phyloP scores from a whole-genome alignment of 1,140 invertebrate genomes.

The Cotesia glomerata region DNA sequence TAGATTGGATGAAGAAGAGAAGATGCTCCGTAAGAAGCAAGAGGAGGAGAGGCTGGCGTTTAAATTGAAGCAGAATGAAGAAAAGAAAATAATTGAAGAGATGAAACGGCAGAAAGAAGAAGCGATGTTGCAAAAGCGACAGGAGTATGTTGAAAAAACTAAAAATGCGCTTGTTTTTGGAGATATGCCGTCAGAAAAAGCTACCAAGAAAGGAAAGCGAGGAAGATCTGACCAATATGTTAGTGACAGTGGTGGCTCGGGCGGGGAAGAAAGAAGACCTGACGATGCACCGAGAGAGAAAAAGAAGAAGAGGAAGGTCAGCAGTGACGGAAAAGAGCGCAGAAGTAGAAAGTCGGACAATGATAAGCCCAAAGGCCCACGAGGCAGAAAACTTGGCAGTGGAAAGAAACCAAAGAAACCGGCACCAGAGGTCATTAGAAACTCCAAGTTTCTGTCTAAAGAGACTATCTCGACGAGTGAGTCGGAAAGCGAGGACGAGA shows the following conservation, averaged over 20 bases:
- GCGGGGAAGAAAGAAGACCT: constrained; percentile 59
- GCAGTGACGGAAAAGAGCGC: constrained; percentile 50
- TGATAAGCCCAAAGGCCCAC: constrained; percentile 68
- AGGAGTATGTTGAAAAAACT: constrained; percentile 95
- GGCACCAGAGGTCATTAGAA: constrained; percentile 57
- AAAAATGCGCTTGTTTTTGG: constrained; percentile 86
- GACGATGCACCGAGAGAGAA: constrained; percentile 60
- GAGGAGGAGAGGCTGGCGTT: constrained; percentile 88
- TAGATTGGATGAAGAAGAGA: constrained; percentile 92
- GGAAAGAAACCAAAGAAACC: constrained; percentile 49
- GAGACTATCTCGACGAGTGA: constrained; percentile 95
- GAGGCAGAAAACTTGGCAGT: constrained; percentile 60
- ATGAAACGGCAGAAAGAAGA: constrained; percentile 77
- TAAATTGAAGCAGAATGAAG: constrained; percentile 74
- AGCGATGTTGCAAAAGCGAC: constrained; percentile 85
- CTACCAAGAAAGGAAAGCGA: constrained; percentile 63
- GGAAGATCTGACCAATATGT: constrained; percentile 70
- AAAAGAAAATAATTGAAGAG: constrained; percentile 75
- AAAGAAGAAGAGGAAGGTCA: constrained; percentile 59
- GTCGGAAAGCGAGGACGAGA: constrained; percentile 80
- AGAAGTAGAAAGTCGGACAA: constrained; percentile 68
- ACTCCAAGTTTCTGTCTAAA: constrained; percentile 89
- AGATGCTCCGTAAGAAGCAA: constrained; percentile 84
- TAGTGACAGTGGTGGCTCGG: constrained; percentile 73
- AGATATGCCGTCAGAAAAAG: constrained; percentile 76